Base-by-base conservation (phyloP, 2,797 vertebrate species). In the Capromys pilorides region DNA sequence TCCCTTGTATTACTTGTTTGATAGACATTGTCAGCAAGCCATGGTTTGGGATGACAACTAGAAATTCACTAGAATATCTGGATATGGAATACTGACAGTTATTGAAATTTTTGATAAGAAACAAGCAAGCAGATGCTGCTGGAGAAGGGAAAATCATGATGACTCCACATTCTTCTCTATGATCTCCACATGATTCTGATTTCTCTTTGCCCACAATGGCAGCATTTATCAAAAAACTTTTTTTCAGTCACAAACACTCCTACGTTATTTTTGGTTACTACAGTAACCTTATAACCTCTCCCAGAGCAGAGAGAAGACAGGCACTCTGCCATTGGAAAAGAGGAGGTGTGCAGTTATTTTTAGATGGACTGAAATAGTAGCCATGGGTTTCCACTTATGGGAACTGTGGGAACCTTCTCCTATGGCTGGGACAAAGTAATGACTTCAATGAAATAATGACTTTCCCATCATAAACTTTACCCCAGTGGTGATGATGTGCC, bases 291-390 rank as follows among this genome's bases (percentile, higher is more conserved):
- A 24, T 64, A 77, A 62, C 67, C 96, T 96, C 97, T 93, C 69
- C 75, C 83, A 86, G 91, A 93, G 88, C 90, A 95, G 77, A 69
- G 82, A 69, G 66, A 94, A 71, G 92, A 83, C 87, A 95, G 64
- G 49, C 79, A 77, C 57, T 64, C 39, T 81, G 95, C 88, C 93
- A 95, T 97, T 85, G 95, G 88, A 91, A 93, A 95, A 98, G 97
- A 97, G 96, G 96, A 97, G 88, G 93, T 96, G 57, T 31, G 39
- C 7, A 33, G 88, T 86, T 98, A 98, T 98, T 98, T 98, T 98
- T 98, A 98, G 97, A 95, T 22, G 0, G 41, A 66, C 91, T 92
- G 73, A 97, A 98, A 98, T 97, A 98, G 97, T 71, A 97, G 86
- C 94, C 88, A 95, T 94, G 85, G 95, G 57, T 94, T 97, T 97